Percentiles rank a stretch among this genome's conserved stretches.
These are phyloP conservation scores for Macrochelys suwanniensis DNA, from an alignment of 2,797 vertebrate species.

Conservation along the genomic window DNA sequence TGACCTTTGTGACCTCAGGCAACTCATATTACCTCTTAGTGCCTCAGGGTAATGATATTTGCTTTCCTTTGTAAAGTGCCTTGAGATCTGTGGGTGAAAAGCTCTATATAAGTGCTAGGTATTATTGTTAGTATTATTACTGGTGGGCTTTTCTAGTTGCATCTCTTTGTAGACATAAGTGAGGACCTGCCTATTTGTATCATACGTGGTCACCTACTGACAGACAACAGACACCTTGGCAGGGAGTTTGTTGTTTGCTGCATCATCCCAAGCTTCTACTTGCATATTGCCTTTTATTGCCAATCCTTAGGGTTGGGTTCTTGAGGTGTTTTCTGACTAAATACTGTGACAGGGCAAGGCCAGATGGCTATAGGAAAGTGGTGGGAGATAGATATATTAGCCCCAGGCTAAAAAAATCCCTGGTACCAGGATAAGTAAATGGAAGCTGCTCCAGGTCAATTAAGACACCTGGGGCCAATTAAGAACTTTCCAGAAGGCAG, in stretches of 20 bases:
- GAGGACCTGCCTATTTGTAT: neutral
- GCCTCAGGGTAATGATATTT: neutral
- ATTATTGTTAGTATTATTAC: neutral
- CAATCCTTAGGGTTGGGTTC: neutral
- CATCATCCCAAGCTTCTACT: neutral
- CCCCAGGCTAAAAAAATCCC: too few relatives aligned
- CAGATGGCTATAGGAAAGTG: too few relatives aligned
- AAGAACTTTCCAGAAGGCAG: too few relatives aligned
- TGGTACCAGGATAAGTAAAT: too few relatives aligned
- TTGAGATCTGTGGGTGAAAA: neutral
- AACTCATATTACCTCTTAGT: neutral
- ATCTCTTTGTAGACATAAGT: neutral
- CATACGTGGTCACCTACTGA: neutral
- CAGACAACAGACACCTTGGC: neutral
- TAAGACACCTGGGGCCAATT: too few relatives aligned
- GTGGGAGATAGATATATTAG: too few relatives aligned
- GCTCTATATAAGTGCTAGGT: neutral
- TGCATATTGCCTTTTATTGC: conserved; percentile 18
- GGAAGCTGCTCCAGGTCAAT: too few relatives aligned
- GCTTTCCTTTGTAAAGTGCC: neutral
- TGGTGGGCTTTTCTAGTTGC: neutral
- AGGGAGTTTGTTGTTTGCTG: neutral
- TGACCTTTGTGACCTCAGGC: neutral
- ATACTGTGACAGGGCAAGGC: neutral
- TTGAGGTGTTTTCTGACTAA: conserved; percentile 35